Conservation (phyloP, 1,140 invertebrate species). For the Caenorhabditis brenneri region DNA sequence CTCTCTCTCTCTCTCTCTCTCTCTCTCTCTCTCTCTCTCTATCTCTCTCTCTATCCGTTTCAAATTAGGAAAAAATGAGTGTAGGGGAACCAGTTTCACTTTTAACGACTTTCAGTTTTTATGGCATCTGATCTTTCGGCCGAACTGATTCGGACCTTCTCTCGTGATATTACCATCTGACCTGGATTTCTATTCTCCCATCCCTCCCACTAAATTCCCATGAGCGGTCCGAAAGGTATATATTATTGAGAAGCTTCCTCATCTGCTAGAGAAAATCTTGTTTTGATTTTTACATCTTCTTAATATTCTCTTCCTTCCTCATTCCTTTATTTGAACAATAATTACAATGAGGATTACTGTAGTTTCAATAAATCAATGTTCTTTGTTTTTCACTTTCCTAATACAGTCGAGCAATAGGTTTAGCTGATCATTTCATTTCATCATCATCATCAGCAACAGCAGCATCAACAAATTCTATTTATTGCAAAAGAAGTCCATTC, state of each 20-base stretch:
- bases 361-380: too few relatives aligned
- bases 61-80: neutral
- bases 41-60: too few relatives aligned
- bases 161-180: slow-evolving; percentile 28
- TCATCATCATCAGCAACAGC: neutral
- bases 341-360: too few relatives aligned
- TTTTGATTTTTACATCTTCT: too few relatives aligned
- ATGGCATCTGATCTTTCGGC: neutral
- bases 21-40: too few relatives aligned
- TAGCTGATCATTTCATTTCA: neutral
- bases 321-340: too few relatives aligned
- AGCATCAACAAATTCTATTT: neutral
- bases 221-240: neutral
- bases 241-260: too few relatives aligned
- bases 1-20: too few relatives aligned
- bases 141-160: neutral
- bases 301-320: too few relatives aligned
- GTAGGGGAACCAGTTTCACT: neutral
- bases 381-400: too few relatives aligned
- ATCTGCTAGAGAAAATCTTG: too few relatives aligned
- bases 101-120: neutral
- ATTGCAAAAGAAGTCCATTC: slow-evolving; percentile 12
- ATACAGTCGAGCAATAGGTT: neutral
- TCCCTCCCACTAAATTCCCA: neutral
- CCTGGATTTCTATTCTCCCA: neutral